Evolutionary conservation across 2,113 vertebrate species (phyloP).

Genomic region (Burhinus bistriatus): DNA sequence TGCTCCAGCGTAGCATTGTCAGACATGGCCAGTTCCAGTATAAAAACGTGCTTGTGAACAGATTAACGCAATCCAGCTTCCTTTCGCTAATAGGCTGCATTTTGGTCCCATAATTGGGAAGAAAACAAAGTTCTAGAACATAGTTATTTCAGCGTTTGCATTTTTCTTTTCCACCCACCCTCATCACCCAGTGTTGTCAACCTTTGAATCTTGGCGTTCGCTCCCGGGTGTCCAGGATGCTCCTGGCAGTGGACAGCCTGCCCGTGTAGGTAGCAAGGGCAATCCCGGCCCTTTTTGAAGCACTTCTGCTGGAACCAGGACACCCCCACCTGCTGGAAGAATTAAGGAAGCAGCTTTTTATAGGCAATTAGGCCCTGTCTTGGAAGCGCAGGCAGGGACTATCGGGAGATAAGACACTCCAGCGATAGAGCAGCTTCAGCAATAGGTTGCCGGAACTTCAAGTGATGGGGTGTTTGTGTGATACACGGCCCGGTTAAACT

Average conservation of each 20-base stretch:
- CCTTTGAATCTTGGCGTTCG: background rate
- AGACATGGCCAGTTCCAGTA: slow-evolving; percentile 23
- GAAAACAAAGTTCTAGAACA: background rate
- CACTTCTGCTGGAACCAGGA: slow-evolving; percentile 46
- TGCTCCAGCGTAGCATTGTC: background rate
- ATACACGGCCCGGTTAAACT: background rate
- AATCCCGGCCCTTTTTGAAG: slow-evolving; percentile 21
- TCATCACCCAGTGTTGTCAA: background rate
- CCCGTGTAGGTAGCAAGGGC: background rate
- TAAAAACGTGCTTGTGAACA: slow-evolving; percentile 5
- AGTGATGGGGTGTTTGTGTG: background rate
- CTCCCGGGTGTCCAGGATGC: background rate
- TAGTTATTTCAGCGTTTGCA: background rate
- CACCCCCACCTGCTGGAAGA: slow-evolving; percentile 74
- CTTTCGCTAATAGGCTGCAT: background rate
- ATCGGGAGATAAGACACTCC: background rate
- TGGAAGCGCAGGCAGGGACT: background rate
- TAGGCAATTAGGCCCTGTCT: background rate
- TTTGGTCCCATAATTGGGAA: background rate
- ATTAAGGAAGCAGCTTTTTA: slow-evolving; percentile 60
- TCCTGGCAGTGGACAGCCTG: background rate
- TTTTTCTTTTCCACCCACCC: background rate
- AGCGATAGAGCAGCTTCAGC: background rate
- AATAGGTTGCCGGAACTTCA: background rate
- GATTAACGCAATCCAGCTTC: slow-evolving; percentile 14